Conservation (phyloP, 2,888 invertebrate genomes). For the Gonocerus acuteangulatus region DNA sequence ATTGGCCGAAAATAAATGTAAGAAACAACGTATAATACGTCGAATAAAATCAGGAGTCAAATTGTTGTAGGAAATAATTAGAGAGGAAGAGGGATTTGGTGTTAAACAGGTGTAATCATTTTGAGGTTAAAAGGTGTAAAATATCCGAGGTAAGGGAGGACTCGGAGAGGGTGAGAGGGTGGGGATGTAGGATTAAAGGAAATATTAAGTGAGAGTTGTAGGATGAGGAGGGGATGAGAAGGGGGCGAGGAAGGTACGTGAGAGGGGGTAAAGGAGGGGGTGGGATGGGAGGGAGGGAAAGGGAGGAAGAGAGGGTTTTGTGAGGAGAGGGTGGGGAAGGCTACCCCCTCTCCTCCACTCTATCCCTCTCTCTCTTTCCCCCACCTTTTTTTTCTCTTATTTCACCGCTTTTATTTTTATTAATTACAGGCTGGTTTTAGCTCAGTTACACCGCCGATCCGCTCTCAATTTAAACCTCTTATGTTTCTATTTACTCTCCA, state of each 20-base stretch:
- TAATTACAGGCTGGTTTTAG: background rate
- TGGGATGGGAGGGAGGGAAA: no score
- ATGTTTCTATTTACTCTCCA: slow-evolving; percentile 1
- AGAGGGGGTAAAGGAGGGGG: background rate
- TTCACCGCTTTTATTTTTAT: background rate
- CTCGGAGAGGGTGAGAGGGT: slow-evolving; percentile 8
- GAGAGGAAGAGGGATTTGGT: background rate
- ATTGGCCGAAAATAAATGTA: no score
- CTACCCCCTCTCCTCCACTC: background rate
- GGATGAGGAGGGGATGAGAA: background rate
- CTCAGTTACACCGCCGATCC: slow-evolving; percentile 1
- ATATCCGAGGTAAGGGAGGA: background rate
- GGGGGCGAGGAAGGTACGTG: background rate
- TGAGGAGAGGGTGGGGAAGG: background rate
- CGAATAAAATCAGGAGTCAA: no score
- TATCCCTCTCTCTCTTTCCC: background rate
- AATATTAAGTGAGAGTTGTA: background rate
- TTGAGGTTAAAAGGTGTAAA: slow-evolving; percentile 1
- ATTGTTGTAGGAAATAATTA: no score
- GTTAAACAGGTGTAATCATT: slow-evolving; percentile 1
- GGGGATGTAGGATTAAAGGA: slow-evolving; percentile 5
- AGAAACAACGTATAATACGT: no score
- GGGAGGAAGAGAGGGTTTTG: no score
- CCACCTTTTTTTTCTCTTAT: background rate
- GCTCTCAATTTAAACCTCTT: slow-evolving; percentile 1